These are phyloP conservation scores for Morpho helenor DNA, from an alignment of 2,888 invertebrate species.

Conservation along the genomic window DNA sequence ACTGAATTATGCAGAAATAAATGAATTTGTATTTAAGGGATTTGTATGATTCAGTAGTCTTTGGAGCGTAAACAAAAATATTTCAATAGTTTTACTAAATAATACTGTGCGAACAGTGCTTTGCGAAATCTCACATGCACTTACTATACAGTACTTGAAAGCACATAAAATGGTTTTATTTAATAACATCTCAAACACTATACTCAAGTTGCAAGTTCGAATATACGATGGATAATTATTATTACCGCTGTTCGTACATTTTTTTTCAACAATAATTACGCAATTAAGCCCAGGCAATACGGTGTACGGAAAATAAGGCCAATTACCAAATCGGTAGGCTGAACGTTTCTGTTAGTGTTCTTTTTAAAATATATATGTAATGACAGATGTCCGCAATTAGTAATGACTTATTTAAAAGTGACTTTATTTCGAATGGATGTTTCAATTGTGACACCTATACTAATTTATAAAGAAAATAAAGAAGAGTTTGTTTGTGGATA, in stretches of 20 bases:
- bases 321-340: constrained; percentile 32
- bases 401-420: constrained; percentile 13
- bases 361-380: constrained; percentile 23
- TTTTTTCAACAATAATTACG: constrained; percentile 31
- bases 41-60: no score
- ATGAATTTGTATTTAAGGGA: no score
- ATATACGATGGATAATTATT: constrained; percentile 13
- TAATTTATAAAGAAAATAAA: no score
- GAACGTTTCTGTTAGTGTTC: constrained; percentile 23
- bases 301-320: constrained; percentile 36
- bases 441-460: constrained; percentile 15
- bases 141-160: neutral
- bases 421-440: constrained; percentile 10
- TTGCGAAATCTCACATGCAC: no score
- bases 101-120: no score
- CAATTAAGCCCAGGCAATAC: constrained; percentile 35
- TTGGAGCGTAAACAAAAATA: no score
- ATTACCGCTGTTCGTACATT: constrained; percentile 13
- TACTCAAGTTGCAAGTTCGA: neutral
- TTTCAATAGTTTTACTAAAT: no score
- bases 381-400: constrained; percentile 30
- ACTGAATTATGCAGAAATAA: no score
- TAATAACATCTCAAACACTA: no score
- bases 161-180: neutral
- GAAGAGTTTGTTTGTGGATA: no score